Percentiles rank a stretch among this genome's conserved stretches.
These are phyloP conservation scores for Menidia beryllina DNA, from an alignment of 2,113 vertebrate genomes.

Conservation along the genomic window DNA sequence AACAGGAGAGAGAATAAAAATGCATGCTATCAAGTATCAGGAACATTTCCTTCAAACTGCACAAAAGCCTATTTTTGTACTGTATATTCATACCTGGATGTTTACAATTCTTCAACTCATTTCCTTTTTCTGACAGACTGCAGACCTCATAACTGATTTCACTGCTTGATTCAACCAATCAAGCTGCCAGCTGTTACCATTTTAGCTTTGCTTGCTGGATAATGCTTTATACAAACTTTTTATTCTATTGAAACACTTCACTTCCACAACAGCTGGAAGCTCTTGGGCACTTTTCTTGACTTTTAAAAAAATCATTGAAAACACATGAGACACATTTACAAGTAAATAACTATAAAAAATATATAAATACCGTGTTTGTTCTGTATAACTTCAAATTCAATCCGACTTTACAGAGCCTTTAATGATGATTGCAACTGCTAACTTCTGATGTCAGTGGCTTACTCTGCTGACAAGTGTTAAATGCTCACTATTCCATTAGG, in stretches of 20 bases:
- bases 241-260: not conserved
- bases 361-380: too few species aligned
- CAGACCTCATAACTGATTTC: not conserved
- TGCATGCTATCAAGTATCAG: not conserved
- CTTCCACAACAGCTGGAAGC: not conserved
- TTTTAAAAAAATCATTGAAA: conserved; percentile 4
- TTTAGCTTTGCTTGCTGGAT: not conserved
- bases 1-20: too few species aligned
- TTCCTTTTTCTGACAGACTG: not conserved
- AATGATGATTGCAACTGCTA: too few species aligned
- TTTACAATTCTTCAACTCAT: not conserved
- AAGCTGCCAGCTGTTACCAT: conserved; percentile 4
- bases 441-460: too few species aligned
- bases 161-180: not conserved
- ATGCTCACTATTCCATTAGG: too few species aligned
- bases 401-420: too few species aligned
- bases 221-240: not conserved
- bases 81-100: not conserved
- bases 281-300: not conserved
- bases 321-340: not conserved
- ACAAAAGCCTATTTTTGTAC: not conserved
- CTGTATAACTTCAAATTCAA: too few species aligned
- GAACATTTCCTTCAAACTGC: not conserved
- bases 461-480: too few species aligned
- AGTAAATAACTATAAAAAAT: not conserved